A percentile compares a stretch with the other conserved stretches of the same genome.
Evolutionary conservation across 2,888 invertebrate genomes (phyloP).

Genomic region (Eilema depressum): DNA sequence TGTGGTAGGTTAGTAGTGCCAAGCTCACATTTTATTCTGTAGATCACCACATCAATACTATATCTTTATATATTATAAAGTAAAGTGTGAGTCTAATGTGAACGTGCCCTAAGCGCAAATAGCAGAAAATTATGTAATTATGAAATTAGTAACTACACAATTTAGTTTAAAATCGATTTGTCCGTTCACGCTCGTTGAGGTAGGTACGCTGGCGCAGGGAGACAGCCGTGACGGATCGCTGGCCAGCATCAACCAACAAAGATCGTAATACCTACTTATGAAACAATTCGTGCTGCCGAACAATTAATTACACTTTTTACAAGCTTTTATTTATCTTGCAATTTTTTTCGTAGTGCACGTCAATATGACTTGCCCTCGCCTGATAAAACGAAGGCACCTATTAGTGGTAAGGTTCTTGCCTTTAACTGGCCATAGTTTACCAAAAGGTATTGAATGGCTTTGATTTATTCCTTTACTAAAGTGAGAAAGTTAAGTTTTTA

Average conservation of each 20-base stretch:
- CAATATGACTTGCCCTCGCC: too few species aligned
- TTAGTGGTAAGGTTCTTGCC: too few species aligned
- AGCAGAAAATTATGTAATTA: conserved; percentile 1
- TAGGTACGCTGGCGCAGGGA: not conserved
- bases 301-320: not conserved
- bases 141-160: conserved; percentile 15
- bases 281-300: not conserved
- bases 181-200: conserved; percentile 16
- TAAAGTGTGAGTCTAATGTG: not conserved
- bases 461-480: too few species aligned
- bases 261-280: not conserved
- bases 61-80: not conserved
- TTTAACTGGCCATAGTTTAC: too few species aligned
- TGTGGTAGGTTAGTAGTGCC: too few species aligned
- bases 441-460: too few species aligned
- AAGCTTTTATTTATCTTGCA: not conserved
- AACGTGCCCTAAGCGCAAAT: not conserved
- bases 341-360: not conserved
- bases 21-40: too few species aligned
- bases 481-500: too few species aligned
- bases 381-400: too few species aligned
- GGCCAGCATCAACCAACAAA: conserved; percentile 11
- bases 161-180: conserved; percentile 11
- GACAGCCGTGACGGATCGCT: conserved; percentile 25
- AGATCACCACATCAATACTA: not conserved